A percentile compares a stretch with the other conserved stretches of the same genome.
Evolutionary conservation across 2,888 invertebrate genomes (phyloP).

Genomic region (Sthenelais limicola): DNA sequence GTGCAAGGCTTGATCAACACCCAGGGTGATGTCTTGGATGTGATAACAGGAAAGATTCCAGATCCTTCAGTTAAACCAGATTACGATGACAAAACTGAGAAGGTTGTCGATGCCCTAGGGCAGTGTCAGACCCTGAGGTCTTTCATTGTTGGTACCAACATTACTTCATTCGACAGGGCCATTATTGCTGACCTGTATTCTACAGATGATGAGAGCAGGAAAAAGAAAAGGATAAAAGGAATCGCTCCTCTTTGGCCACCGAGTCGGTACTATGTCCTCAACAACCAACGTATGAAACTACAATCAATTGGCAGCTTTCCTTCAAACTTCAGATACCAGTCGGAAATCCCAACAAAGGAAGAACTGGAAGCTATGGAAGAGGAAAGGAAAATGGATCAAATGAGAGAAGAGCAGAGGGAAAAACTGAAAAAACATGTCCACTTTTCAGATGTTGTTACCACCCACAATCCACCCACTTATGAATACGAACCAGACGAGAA

Average conservation of each 20-base stretch:
- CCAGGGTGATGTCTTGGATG: neutral
- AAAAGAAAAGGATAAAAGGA: neutral
- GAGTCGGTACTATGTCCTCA: neutral
- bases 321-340: no score
- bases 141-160: constrained; percentile 9
- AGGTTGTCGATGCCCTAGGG: neutral
- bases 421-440: neutral
- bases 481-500: no score
- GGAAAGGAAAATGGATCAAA: no score
- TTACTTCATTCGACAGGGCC: constrained; percentile 2
- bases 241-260: constrained; percentile 12
- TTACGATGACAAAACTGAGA: neutral
- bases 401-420: neutral
- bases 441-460: neutral
- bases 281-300: constrained; percentile 5
- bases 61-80: neutral
- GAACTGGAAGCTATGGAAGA: no score
- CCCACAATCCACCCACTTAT: neutral
- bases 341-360: no score
- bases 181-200: no score
- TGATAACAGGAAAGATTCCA: neutral
- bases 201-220: neutral
- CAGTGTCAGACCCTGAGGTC: constrained; percentile 12
- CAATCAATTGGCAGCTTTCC: constrained; percentile 8
- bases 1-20: neutral